phyloP scores from a whole-genome alignment of 2,797 vertebrate genomes.

The Hippoglossus hippoglossus region DNA sequence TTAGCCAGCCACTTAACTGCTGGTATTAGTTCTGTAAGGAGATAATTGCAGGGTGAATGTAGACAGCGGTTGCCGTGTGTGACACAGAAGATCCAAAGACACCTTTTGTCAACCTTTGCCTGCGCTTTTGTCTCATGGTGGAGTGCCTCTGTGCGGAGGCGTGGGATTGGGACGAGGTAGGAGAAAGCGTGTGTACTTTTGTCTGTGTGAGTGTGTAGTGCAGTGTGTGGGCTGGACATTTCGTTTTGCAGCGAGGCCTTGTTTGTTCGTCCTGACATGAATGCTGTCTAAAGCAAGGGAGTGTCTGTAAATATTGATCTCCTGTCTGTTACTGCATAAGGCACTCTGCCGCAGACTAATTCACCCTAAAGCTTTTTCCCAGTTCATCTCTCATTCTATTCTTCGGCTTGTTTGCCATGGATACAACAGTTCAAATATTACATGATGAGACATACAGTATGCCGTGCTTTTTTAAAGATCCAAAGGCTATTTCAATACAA shows the following conservation, averaged over 20 bases:
- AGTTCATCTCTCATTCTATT: constrained; percentile 58
- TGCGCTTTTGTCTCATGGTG: constrained; percentile 68
- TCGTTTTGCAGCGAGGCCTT: constrained; percentile 59
- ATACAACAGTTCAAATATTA: constrained; percentile 61
- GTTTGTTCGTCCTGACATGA: constrained; percentile 78
- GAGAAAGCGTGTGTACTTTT: constrained; percentile 51
- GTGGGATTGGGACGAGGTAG: constrained; percentile 9
- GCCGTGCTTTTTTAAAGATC: constrained; percentile 6
- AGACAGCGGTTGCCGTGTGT: constrained; percentile 73
- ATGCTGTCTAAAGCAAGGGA: constrained; percentile 76
- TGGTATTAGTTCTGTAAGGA: constrained; percentile 81
- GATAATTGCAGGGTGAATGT: constrained; percentile 84
- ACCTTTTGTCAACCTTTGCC: constrained; percentile 83
- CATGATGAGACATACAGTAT: constrained; percentile 43
- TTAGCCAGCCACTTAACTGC: constrained; percentile 85
- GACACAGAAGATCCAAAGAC: constrained; percentile 78
- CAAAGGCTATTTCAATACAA: constrained; percentile 13
- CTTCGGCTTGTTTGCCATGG: constrained; percentile 65
- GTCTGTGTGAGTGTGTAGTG: constrained; percentile 44
- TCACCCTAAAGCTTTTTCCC: constrained; percentile 54
- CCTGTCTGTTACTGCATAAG: constrained; percentile 67
- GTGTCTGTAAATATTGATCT: constrained; percentile 84
- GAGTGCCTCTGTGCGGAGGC: constrained; percentile 50
- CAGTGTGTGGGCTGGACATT: constrained; percentile 63
- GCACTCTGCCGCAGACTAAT: constrained; percentile 62